phyloP scores from a whole-genome alignment of 2,797 vertebrate genomes.

The Pelobates cultripes region DNA sequence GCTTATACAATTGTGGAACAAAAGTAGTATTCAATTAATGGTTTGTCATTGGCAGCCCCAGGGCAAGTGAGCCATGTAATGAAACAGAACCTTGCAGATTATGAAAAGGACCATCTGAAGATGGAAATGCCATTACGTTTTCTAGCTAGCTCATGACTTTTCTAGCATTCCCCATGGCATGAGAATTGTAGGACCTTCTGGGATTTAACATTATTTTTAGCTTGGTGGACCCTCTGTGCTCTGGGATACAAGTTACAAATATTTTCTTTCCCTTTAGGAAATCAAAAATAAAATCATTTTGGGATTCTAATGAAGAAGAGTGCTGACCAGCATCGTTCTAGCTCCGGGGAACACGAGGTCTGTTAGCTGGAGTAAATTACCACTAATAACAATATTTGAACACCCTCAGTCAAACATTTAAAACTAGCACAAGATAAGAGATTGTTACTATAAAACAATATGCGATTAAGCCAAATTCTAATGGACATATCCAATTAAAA shows the following conservation, averaged over 20 bases:
- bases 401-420: no score
- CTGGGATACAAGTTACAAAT: conserved; percentile 10
- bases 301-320: neutral
- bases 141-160: conserved; percentile 7
- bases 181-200: neutral
- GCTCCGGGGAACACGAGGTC: conserved; percentile 1
- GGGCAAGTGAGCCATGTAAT: no score
- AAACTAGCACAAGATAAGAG: no score
- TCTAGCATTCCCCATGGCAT: neutral
- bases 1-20: no score
- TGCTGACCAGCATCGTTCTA: conserved; percentile 16
- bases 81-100: no score
- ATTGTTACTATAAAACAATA: no score
- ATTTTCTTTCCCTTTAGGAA: conserved; percentile 7
- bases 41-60: no score
- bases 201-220: conserved; percentile 6
- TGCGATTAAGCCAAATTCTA: no score
- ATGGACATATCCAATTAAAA: no score
- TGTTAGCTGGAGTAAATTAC: neutral
- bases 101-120: neutral
- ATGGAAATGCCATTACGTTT: neutral
- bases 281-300: conserved; percentile 7
- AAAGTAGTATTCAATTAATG: no score
- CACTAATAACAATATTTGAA: no score
- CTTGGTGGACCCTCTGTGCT: conserved; percentile 2